phyloP scores from a whole-genome alignment of 2,113 vertebrate species.

The Sebastes schlegelii region DNA sequence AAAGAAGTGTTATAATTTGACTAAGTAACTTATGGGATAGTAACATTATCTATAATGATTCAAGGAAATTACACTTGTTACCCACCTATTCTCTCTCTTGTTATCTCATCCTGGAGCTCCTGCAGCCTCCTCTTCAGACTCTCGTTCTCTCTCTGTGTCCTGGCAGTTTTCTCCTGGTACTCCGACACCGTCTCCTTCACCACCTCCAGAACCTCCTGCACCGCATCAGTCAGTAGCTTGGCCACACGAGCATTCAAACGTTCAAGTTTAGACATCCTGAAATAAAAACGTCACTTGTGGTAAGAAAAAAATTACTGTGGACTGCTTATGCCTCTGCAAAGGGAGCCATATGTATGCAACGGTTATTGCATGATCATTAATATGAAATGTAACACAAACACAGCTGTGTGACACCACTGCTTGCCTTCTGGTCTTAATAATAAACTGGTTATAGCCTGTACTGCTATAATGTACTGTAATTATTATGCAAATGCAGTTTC shows the following conservation, averaged over 20 bases:
- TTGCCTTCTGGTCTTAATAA: neutral
- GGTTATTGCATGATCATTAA: neutral
- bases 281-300: neutral
- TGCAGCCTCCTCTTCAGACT: slow-evolving; percentile 72
- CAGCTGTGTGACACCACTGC: neutral
- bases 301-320: neutral
- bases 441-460: too few relatives aligned
- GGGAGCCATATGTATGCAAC: neutral
- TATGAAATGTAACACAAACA: neutral
- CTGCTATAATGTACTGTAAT: neutral
- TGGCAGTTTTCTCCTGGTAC: slow-evolving; percentile 78
- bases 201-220: slow-evolving; percentile 80
- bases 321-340: neutral
- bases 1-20: neutral
- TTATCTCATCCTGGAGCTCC: slow-evolving; percentile 70
- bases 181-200: slow-evolving; percentile 80
- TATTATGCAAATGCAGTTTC: neutral
- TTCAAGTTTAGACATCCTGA: slow-evolving; percentile 80
- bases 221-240: slow-evolving; percentile 73
- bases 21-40: neutral
- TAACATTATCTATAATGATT: neutral
- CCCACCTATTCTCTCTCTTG: slow-evolving; percentile 58
- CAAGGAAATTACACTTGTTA: slow-evolving; percentile 1
- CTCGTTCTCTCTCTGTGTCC: slow-evolving; percentile 79
- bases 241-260: slow-evolving; percentile 77